These are phyloP conservation scores for Sacculina carcini DNA, from an alignment of 2,888 invertebrate genomes.

Conservation along the genomic window DNA sequence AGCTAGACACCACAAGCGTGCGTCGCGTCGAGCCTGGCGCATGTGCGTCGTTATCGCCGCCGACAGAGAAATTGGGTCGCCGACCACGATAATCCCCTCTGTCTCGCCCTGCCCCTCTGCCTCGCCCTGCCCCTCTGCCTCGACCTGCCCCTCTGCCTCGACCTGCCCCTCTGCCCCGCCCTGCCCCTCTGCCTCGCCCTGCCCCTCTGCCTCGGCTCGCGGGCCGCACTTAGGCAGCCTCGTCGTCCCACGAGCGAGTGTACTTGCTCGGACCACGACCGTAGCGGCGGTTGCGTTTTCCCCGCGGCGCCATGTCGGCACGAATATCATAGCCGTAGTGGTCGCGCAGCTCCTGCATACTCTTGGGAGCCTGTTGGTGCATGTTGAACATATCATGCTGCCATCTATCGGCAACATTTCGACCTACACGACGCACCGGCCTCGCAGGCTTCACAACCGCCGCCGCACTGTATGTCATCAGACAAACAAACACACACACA, in stretches of 20 bases:
- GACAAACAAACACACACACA: too few species aligned
- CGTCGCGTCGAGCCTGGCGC: too few species aligned
- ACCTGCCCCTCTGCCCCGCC: too few species aligned
- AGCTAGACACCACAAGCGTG: too few species aligned
- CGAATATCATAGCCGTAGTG: constrained; percentile 84
- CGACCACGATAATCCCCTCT: too few species aligned
- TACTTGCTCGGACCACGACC: constrained; percentile 79
- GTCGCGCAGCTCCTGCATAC: constrained; percentile 50
- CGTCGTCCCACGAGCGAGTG: constrained; percentile 75
- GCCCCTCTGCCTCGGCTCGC: too few species aligned
- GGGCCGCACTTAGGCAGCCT: constrained; percentile 78
- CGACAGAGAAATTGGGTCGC: too few species aligned
- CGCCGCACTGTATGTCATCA: not conserved
- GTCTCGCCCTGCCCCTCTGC: too few species aligned
- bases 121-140: too few species aligned
- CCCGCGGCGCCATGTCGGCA: constrained; percentile 55
- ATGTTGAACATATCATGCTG: constrained; percentile 62
- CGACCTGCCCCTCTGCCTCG: too few species aligned
- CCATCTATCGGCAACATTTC: constrained; percentile 40
- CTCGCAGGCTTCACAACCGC: constrained; percentile 17
- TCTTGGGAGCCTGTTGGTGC: constrained; percentile 55
- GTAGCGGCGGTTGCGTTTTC: constrained; percentile 58
- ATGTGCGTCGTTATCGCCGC: too few species aligned
- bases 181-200: too few species aligned
- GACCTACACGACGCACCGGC: constrained; percentile 18